A percentile compares a stretch with the other conserved stretches of the same genome.
Conservation (phyloP, 2,888 invertebrate species). For the Leptinotarsa tumamoca region DNA sequence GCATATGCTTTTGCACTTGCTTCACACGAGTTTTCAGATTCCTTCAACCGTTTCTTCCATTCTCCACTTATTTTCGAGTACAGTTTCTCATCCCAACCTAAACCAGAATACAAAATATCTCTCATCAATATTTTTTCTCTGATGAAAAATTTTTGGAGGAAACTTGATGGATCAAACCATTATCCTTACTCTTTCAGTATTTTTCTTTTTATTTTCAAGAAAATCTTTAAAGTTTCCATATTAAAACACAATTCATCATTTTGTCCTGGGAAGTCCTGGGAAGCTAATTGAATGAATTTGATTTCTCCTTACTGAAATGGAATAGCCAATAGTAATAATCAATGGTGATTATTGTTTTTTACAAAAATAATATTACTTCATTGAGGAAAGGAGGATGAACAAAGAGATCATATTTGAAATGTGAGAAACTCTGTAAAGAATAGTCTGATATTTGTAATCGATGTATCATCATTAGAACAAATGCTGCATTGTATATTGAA, state of each 20-base stretch:
- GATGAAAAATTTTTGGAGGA: neutral
- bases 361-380: too few relatives aligned
- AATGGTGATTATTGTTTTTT: too few relatives aligned
- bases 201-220: neutral
- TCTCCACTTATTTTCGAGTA: neutral
- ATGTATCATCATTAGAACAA: constrained; percentile 7
- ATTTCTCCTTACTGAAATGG: too few relatives aligned
- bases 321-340: too few relatives aligned
- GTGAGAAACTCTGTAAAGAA: neutral
- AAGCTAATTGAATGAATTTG: neutral
- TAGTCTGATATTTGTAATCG: constrained; percentile 13
- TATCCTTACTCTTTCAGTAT: neutral
- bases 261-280: too few relatives aligned
- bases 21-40: neutral
- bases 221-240: neutral
- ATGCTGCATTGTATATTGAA: constrained; percentile 13
- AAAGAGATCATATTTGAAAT: neutral
- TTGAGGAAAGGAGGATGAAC: neutral
- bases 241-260: too few relatives aligned
- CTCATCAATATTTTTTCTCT: neutral
- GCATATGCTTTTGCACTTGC: neutral
- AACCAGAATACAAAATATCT: neutral
- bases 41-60: neutral
- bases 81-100: neutral
- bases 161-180: neutral